Evolutionary conservation across 2,113 vertebrate species (phyloP), one percentile per base, ranked within the genome.

Genomic region (Pluvianellus socialis): DNA sequence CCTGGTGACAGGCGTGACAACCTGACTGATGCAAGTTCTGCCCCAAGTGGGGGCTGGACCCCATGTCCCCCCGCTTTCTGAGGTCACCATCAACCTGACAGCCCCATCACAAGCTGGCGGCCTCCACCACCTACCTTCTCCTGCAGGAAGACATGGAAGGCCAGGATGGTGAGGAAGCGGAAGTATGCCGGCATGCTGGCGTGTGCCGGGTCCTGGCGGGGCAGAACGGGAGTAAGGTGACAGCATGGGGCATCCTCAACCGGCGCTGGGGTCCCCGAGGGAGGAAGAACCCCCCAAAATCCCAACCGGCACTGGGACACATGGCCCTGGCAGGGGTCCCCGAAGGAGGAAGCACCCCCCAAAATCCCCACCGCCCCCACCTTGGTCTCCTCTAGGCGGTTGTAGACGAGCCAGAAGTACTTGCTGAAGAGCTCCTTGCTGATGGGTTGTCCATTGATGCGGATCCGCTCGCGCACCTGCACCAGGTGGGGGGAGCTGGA

Each of bases 151-250:
- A 99, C 97, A 0, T 99, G 99, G 96, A 99, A 99, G 75, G 99
- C 99, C 98, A 99, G 98, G 96, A 99, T 99, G 12, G 99, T 99
- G 94, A 99, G 99, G 97, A 99, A 99, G 40, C 99, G 99, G 96
- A 99, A 99, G 91, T 99, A 99, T 0, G 99, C 97, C 0, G 99
- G 99, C 99, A 99, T 99, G 63, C 97, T 96, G 44, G 96, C 96
- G 0, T 92, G 94, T 3, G 10, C 89, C 0, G 94, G 80, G 3
- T 98, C 98, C 99, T 99, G 94, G 94, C 27, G 4, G 12, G 50
- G 80, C 12, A 82, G 50, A 74, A 83, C 6, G 15, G 5, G 5
- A 0, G 0, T 85, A 14, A 96, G 26, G 32, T 42, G 38, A 63
- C 0, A 5, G 66, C 53, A 27, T 0, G 0, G 24, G 47, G 33